Evolutionary conservation across 2,797 vertebrate genomes (phyloP).

Genomic region (Loriculus beryllinus): DNA sequence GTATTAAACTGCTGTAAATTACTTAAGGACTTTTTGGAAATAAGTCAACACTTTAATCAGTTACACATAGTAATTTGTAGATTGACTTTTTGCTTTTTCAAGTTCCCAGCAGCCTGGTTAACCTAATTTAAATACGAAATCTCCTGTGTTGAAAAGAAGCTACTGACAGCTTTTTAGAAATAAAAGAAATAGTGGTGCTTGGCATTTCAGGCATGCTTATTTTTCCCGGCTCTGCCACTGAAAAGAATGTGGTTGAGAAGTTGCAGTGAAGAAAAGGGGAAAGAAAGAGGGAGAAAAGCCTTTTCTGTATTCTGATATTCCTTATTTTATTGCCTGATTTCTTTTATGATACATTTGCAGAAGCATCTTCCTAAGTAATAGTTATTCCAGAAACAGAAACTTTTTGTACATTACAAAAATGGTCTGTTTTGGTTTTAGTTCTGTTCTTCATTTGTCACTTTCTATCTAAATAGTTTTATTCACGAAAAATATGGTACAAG

Average conservation of each 20-base stretch:
- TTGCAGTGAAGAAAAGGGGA: background rate
- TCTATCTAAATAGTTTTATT: background rate
- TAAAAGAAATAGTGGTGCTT: conserved; percentile 27
- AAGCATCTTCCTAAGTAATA: background rate
- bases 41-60: conserved; percentile 12
- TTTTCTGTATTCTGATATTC: background rate
- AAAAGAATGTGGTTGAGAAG: conserved; percentile 44
- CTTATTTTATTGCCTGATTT: background rate
- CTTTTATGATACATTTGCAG: background rate
- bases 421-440: background rate
- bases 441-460: background rate
- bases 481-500: background rate
- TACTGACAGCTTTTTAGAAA: conserved; percentile 52
- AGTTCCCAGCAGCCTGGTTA: conserved; percentile 54
- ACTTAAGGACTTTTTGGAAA: conserved; percentile 13
- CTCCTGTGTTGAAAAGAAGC: conserved; percentile 30
- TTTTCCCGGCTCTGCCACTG: conserved; percentile 55
- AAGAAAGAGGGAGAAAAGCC: background rate
- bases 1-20: conserved; percentile 5
- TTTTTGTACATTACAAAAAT: background rate
- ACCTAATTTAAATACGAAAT: conserved; percentile 49
- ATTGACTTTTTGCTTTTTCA: conserved; percentile 46
- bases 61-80: conserved; percentile 31
- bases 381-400: background rate
- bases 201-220: conserved; percentile 59